A percentile compares a stretch with the other conserved stretches of the same genome.
Evolutionary conservation across 2,113 vertebrate genomes (phyloP).

Genomic region (Mus spicilegus): DNA sequence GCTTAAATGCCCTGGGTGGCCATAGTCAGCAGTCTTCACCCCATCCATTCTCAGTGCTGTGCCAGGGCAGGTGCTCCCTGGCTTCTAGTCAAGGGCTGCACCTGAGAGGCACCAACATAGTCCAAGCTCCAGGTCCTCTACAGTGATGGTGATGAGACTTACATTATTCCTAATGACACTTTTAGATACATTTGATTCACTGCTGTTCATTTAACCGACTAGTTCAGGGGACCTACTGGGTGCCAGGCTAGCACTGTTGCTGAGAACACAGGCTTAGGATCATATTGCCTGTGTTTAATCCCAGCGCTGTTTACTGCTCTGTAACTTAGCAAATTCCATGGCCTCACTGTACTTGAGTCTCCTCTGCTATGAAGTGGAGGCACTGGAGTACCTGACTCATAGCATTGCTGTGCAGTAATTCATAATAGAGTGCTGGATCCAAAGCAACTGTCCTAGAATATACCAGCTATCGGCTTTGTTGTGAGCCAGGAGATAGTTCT

Average conservation of each 20-base stretch:
- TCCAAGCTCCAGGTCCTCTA: not conserved
- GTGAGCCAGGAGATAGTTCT: constrained; percentile 46
- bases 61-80: not conserved
- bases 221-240: not conserved
- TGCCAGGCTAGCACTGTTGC: not conserved
- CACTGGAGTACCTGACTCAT: not conserved
- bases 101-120: not conserved
- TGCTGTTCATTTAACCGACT: constrained; percentile 17
- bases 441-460: not conserved
- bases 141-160: not conserved
- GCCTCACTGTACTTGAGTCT: constrained; percentile 6
- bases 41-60: constrained; percentile 42
- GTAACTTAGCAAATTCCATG: not conserved
- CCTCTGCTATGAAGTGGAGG: not conserved
- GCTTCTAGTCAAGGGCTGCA: constrained; percentile 4
- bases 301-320: not conserved
- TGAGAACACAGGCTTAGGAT: not conserved
- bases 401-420: not conserved
- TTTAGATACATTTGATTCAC: constrained; percentile 5
- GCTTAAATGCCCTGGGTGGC: constrained; percentile 66
- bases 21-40: constrained; percentile 50
- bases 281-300: not conserved
- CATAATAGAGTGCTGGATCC: not conserved
- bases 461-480: not conserved
- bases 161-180: constrained; percentile 41